A percentile compares a stretch with the other conserved stretches of the same genome.
phyloP scores from a whole-genome alignment of 1,140 invertebrate genomes.

The Lepidostoma basale region DNA sequence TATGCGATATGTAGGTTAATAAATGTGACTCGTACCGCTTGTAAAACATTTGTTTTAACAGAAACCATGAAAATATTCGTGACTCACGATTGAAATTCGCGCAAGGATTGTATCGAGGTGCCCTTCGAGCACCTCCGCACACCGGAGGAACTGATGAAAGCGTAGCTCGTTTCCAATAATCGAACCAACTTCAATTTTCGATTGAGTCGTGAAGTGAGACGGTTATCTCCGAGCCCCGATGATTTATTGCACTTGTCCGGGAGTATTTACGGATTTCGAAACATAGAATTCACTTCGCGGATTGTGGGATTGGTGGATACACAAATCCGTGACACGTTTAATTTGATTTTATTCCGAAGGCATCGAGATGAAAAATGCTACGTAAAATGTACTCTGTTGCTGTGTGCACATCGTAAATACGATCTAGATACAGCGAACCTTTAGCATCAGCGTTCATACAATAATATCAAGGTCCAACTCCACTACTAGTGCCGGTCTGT shows the following conservation, averaged over 20 bases:
- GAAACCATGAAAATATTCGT: constrained; percentile 44
- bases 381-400: too few relatives aligned
- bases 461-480: too few relatives aligned
- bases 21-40: constrained; percentile 38
- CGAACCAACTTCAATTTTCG: constrained; percentile 21
- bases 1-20: constrained; percentile 43
- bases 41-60: constrained; percentile 42
- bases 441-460: too few relatives aligned
- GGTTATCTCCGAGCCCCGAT: constrained; percentile 10
- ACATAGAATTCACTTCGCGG: too few relatives aligned
- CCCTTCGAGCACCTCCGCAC: constrained; percentile 17
- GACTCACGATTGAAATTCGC: constrained; percentile 44
- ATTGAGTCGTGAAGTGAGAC: constrained; percentile 30
- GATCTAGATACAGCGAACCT: too few relatives aligned
- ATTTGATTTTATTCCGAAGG: too few relatives aligned
- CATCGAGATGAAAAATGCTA: too few relatives aligned
- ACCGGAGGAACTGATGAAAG: constrained; percentile 25
- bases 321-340: too few relatives aligned
- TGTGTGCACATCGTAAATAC: too few relatives aligned
- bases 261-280: background rate
- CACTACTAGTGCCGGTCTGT: too few relatives aligned
- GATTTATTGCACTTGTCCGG: constrained; percentile 11
- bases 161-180: constrained; percentile 21
- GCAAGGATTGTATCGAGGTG: constrained; percentile 35
- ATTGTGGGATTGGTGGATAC: too few relatives aligned